Evolutionary conservation across 2,888 invertebrate species (phyloP).

Genomic region (Beris chalybata): DNA sequence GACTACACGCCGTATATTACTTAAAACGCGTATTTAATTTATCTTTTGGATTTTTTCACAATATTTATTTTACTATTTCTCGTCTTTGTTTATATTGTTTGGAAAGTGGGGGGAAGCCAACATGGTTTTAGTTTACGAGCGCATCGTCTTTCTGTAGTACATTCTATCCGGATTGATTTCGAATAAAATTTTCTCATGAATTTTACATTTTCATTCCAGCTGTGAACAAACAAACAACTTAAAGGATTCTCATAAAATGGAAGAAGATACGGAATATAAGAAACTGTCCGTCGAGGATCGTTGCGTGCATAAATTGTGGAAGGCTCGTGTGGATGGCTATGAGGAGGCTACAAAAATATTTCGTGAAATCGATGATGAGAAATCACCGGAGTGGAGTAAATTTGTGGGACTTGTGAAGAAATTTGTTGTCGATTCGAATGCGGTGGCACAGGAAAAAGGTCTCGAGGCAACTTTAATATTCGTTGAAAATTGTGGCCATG

Average conservation of each 20-base stretch:
- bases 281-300: constrained; percentile 88
- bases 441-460: constrained; percentile 93
- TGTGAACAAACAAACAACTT: constrained; percentile 25
- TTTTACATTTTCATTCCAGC: constrained; percentile 29
- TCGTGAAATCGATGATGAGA: constrained; percentile 85
- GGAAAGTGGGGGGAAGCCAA: constrained; percentile 23
- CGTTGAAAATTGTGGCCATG: constrained; percentile 86
- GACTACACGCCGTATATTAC: constrained; percentile 7
- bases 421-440: constrained; percentile 93
- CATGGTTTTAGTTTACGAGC: constrained; percentile 22
- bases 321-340: constrained; percentile 91
- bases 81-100: constrained; percentile 16
- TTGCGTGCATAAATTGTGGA: constrained; percentile 94
- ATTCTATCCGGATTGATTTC: constrained; percentile 2
- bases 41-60: constrained; percentile 16
- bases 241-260: constrained; percentile 59
- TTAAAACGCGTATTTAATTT: constrained; percentile 10
- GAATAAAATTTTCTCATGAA: background rate
- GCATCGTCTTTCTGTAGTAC: constrained; percentile 25
- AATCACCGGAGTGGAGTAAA: constrained; percentile 91
- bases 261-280: constrained; percentile 84
- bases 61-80: constrained; percentile 6
- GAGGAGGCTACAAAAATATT: constrained; percentile 91
- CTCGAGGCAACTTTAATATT: constrained; percentile 88
- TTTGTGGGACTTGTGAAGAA: constrained; percentile 90